Conservation (phyloP, 2,797 vertebrate genomes). For the Austrolebias charrua region DNA sequence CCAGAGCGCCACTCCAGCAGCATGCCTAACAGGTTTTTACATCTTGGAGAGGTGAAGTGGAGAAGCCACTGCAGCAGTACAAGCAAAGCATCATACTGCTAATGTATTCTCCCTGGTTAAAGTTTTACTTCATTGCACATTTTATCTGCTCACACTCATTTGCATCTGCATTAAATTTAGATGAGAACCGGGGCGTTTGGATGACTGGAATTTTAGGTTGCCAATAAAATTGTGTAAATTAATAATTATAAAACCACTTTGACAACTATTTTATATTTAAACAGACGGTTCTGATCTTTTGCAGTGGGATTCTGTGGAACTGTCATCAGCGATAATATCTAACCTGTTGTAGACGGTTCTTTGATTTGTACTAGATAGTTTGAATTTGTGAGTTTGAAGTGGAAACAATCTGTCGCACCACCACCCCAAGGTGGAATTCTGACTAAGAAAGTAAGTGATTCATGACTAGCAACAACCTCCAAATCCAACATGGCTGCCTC, state of each 20-base stretch:
- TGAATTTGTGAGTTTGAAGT: too few relatives aligned
- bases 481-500: too few relatives aligned
- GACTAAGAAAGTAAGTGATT: too few relatives aligned
- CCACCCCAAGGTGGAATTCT: too few relatives aligned
- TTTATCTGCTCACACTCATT: conserved; percentile 44
- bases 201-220: conserved; percentile 5
- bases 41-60: conserved; percentile 50
- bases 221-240: background rate
- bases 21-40: conserved; percentile 55
- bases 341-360: too few relatives aligned
- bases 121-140: conserved; percentile 40
- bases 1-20: conserved; percentile 42
- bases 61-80: conserved; percentile 35
- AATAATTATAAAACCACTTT: background rate
- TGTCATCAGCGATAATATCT: background rate
- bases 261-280: background rate
- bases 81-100: conserved; percentile 47
- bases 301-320: background rate
- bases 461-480: too few relatives aligned
- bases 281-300: background rate
- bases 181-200: conserved; percentile 36
- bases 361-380: too few relatives aligned
- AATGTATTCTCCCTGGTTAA: conserved; percentile 57
- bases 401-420: too few relatives aligned
- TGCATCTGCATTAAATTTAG: conserved; percentile 35